Percentiles rank a stretch among this genome's conserved stretches.
These are phyloP conservation scores for Drosophila sechellia DNA, from an alignment of 1,140 invertebrate genomes.

Conservation along the genomic window DNA sequence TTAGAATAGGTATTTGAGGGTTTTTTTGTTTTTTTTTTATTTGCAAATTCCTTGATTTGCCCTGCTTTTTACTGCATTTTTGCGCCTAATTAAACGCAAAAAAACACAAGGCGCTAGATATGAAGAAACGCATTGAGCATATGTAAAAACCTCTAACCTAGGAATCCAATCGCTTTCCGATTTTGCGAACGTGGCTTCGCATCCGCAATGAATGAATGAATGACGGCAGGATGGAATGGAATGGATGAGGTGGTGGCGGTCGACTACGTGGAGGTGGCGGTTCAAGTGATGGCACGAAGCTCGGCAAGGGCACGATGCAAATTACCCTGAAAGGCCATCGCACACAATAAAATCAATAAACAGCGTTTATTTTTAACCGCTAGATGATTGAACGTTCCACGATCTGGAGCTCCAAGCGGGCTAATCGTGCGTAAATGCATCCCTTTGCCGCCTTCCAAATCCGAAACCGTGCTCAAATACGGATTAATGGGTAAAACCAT, in stretches of 20 bases:
- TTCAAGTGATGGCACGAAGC: conserved; percentile 14
- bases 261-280: not conserved
- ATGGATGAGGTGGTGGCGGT: conserved; percentile 1
- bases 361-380: conserved; percentile 39
- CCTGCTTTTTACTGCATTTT: conserved; percentile 53
- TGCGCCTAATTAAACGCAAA: conserved; percentile 67
- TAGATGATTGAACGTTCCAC: conserved; percentile 24
- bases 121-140: conserved; percentile 56
- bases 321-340: conserved; percentile 43
- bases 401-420: conserved; percentile 9
- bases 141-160: conserved; percentile 29
- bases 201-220: conserved; percentile 48
- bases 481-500: too few relatives aligned
- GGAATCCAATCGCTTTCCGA: conserved; percentile 6
- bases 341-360: conserved; percentile 48
- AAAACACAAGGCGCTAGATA: conserved; percentile 26
- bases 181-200: conserved; percentile 54
- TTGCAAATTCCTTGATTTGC: conserved; percentile 14
- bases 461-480: not conserved
- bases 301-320: conserved; percentile 42
- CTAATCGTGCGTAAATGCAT: conserved; percentile 42
- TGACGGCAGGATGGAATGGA: not conserved
- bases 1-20: conserved; percentile 3
- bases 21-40: conserved; percentile 9
- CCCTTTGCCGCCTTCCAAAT: conserved; percentile 17